phyloP scores from a whole-genome alignment of 53 echinoderm and acorn worm genomes.

The Temnopleurus reevesii region DNA sequence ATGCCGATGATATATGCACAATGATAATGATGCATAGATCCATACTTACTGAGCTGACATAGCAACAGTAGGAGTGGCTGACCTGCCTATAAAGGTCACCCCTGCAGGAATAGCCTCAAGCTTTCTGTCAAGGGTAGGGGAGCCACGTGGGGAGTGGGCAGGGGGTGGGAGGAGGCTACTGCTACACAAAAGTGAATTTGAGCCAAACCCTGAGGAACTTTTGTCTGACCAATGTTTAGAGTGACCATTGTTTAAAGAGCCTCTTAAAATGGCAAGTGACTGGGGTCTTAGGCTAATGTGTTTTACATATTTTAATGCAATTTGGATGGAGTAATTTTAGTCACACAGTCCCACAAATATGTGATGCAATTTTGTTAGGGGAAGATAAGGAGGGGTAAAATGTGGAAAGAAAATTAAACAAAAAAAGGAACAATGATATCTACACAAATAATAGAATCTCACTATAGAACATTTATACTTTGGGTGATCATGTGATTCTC shows the following conservation, averaged over 20 bases:
- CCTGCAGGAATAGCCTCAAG: constrained; percentile 38
- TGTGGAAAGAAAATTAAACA: neutral
- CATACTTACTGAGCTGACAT: constrained; percentile 46
- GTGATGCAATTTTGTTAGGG: neutral
- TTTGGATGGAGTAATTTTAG: neutral
- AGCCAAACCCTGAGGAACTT: constrained; percentile 33
- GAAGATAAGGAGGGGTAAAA: neutral
- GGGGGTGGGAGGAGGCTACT: constrained; percentile 19
- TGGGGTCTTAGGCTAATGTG: neutral
- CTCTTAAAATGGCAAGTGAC: neutral
- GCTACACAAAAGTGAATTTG: constrained; percentile 30
- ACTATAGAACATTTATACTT: too few species aligned
- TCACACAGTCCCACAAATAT: neutral
- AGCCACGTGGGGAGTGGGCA: constrained; percentile 30
- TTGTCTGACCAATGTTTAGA: constrained; percentile 25
- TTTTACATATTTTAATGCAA: neutral
- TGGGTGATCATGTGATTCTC: too few species aligned
- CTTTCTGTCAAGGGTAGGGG: constrained; percentile 49
- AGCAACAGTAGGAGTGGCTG: neutral
- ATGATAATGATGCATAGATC: neutral
- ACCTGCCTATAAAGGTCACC: constrained; percentile 18
- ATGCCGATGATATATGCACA: neutral
- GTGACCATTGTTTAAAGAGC: neutral
- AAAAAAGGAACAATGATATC: neutral
- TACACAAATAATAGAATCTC: too few species aligned